phyloP scores from a whole-genome alignment of 2,797 vertebrate species.

The Cichlasoma orientale region DNA sequence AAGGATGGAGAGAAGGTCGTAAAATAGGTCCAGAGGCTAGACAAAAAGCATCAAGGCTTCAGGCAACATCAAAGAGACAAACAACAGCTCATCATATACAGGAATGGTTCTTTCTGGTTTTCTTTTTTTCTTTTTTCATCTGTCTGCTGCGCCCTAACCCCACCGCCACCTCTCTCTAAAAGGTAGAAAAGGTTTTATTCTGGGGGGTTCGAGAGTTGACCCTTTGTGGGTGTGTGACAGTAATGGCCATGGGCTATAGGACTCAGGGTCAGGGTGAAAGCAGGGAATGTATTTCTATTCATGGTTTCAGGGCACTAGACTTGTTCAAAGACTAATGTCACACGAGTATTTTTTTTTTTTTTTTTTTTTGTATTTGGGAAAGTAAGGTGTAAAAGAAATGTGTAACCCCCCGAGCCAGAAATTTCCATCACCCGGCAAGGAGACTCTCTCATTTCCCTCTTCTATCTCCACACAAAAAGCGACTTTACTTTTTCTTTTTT shows the following conservation, averaged over 20 bases:
- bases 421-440: constrained; percentile 55
- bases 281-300: constrained; percentile 72
- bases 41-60: constrained; percentile 63
- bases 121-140: neutral
- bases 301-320: constrained; percentile 71
- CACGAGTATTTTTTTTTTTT: constrained; percentile 47
- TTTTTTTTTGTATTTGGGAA: constrained; percentile 6
- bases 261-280: constrained; percentile 70
- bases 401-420: constrained; percentile 63
- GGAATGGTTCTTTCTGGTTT: constrained; percentile 8
- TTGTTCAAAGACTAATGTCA: constrained; percentile 78
- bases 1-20: constrained; percentile 40
- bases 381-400: constrained; percentile 39
- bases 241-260: constrained; percentile 67
- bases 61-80: constrained; percentile 47
- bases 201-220: constrained; percentile 57
- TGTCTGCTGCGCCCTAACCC: neutral
- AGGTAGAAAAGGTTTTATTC: constrained; percentile 59
- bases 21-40: constrained; percentile 59
- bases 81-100: constrained; percentile 32
- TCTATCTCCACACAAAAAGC: constrained; percentile 58
- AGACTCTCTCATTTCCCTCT: constrained; percentile 52
- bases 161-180: constrained; percentile 27
- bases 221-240: constrained; percentile 64
- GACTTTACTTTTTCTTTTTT: constrained; percentile 56